Percentiles rank a stretch among this genome's conserved stretches.
phyloP scores from a whole-genome alignment of 2,888 invertebrate species.

The Pseudolycoriella hygida region DNA sequence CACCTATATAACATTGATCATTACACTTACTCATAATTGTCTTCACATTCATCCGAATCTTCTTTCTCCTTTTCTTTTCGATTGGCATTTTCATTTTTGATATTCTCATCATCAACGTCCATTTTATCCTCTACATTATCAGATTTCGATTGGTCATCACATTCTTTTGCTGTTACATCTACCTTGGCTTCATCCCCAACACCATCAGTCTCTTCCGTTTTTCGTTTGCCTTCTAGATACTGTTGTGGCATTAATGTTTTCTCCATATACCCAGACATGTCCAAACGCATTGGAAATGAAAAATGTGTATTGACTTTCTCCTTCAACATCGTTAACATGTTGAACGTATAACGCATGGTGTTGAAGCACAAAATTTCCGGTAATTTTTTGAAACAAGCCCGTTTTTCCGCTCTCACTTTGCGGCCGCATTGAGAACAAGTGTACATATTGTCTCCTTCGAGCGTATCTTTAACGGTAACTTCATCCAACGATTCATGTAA shows the following conservation, averaged over 20 bases:
- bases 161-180: constrained; percentile 10
- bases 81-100: not conserved
- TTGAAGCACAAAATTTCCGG: constrained; percentile 90
- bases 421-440: constrained; percentile 90
- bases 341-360: constrained; percentile 93
- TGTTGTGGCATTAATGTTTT: constrained; percentile 82
- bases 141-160: no score
- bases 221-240: constrained; percentile 38
- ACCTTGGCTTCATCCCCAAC: constrained; percentile 15
- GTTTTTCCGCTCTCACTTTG: constrained; percentile 88
- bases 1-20: not conserved
- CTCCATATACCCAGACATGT: constrained; percentile 91
- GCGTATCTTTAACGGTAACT: constrained; percentile 91
- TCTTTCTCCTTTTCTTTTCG: not conserved
- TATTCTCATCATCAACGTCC: constrained; percentile 20
- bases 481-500: constrained; percentile 88
- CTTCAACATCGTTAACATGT: constrained; percentile 93
- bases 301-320: constrained; percentile 96
- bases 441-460: constrained; percentile 96
- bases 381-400: constrained; percentile 84
- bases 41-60: not conserved
- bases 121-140: constrained; percentile 11
- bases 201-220: constrained; percentile 9
- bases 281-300: constrained; percentile 80
- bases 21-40: not conserved